Evolutionary conservation across 2,113 vertebrate genomes (phyloP).

Genomic region (Oplegnathus fasciatus): DNA sequence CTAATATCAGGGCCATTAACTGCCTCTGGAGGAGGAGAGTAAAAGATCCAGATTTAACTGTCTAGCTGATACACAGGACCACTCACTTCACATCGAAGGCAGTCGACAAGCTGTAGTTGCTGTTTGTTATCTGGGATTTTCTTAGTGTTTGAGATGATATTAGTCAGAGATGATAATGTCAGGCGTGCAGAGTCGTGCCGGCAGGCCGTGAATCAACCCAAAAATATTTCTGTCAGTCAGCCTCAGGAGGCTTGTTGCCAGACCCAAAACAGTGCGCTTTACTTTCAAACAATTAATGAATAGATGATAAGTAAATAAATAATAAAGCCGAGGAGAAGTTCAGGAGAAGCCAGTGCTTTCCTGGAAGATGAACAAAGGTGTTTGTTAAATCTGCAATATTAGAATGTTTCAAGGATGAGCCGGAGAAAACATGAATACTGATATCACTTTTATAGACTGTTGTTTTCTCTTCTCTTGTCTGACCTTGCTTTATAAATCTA

Average conservation of each 20-base stretch:
- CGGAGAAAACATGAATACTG: slow-evolving; percentile 55
- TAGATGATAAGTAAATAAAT: background rate
- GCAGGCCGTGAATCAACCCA: background rate
- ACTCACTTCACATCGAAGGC: background rate
- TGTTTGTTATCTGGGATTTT: background rate
- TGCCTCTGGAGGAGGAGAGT: slow-evolving; percentile 19
- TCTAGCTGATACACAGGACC: slow-evolving; percentile 4
- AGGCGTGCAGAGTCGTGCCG: background rate
- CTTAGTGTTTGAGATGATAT: background rate
- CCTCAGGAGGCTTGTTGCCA: background rate
- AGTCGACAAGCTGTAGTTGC: background rate
- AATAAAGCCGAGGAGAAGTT: background rate
- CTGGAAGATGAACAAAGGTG: background rate
- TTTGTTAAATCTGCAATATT: slow-evolving; percentile 31
- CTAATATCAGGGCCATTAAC: slow-evolving; percentile 6
- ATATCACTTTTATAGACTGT: slow-evolving; percentile 28
- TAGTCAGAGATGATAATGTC: slow-evolving; percentile 10
- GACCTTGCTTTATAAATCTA: slow-evolving; percentile 60
- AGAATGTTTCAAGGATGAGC: slow-evolving; percentile 33
- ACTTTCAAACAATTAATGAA: background rate
- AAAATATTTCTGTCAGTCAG: background rate
- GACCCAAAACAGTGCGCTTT: background rate
- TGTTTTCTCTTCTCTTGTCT: slow-evolving; percentile 29
- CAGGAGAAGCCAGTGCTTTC: background rate
- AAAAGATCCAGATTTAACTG: background rate